Evolutionary conservation across 2,113 vertebrate species (phyloP), one percentile per base, ranked within the genome.

Genomic region (Malurus cyaneus): DNA sequence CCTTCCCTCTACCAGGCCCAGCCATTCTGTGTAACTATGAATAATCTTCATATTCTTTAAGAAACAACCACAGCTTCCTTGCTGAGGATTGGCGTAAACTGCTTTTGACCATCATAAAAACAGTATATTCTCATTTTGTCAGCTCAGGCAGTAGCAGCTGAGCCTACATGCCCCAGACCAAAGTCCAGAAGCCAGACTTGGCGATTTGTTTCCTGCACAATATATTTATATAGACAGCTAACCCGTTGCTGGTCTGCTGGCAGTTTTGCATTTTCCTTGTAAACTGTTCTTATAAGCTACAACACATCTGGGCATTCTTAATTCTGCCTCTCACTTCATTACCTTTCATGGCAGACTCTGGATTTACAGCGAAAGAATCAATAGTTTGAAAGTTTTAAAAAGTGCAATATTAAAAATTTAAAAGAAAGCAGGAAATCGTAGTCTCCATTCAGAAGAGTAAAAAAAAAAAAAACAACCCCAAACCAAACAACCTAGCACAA

Each of bases 301-400:
- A 93, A 94, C 82, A 95, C 94, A 96, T 96, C 95, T 95, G 95
- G 96, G 95, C 94, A 93, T 80, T 96, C 96, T 96, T 96, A 96
- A 97, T 96, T 96, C 92, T 92, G 88, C 88, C 72, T 97, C 93
- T 96, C 93, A 96, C 95, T 96, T 97, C 96, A 96, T 97, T 96
- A 96, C 96, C 90, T 96, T 96, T 96, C 95, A 96, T 88, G 91
- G 86, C 94, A 88, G 82, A 15, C 90, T 90, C 90, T 88, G 64
- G 80, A 93, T 97, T 97, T 96, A 96, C 88, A 88, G 94, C 72
- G 19, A 86, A 92, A 81, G 92, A 93, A 95, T 94, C 82, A 94
- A 93, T 96, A 96, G 92, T 93, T 94, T 60, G 88, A 95, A 92
- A 96, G 94, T 95, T 97, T 96, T 96, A 80, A 95, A 97, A 94